phyloP scores from a whole-genome alignment of 1,140 invertebrate genomes.

The Mesaphorura yosii region DNA sequence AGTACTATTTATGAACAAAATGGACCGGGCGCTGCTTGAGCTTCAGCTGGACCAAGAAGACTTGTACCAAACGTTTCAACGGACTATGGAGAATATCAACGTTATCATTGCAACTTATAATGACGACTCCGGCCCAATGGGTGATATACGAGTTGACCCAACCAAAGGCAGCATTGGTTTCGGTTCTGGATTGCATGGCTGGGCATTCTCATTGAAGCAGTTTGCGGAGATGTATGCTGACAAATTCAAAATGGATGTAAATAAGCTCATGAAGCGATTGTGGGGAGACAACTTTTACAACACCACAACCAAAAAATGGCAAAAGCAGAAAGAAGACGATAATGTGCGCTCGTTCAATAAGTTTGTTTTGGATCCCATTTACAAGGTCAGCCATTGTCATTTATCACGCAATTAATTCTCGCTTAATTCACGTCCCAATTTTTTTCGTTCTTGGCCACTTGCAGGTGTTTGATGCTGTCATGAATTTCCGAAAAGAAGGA shows the following conservation, averaged over 20 bases:
- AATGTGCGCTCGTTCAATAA: slow-evolving; percentile 96
- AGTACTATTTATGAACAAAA: slow-evolving; percentile 99
- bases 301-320: slow-evolving; percentile 93
- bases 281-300: slow-evolving; percentile 99
- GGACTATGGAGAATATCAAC: slow-evolving; percentile 99
- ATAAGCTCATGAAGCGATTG: slow-evolving; percentile 88
- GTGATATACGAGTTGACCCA: slow-evolving; percentile 93
- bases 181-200: slow-evolving; percentile 96
- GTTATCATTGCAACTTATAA: slow-evolving; percentile 99
- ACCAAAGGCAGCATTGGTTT: slow-evolving; percentile 98
- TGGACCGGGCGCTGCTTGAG: slow-evolving; percentile 94
- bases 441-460: too few species aligned
- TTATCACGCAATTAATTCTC: too few species aligned
- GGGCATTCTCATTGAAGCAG: slow-evolving; percentile 99
- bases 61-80: slow-evolving; percentile 95
- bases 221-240: slow-evolving; percentile 98
- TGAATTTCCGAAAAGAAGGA: slow-evolving; percentile 97
- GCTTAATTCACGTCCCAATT: too few species aligned
- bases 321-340: slow-evolving; percentile 72
- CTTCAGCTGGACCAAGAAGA: slow-evolving; percentile 91
- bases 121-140: slow-evolving; percentile 95
- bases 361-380: slow-evolving; percentile 97
- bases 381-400: slow-evolving; percentile 80
- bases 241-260: slow-evolving; percentile 95
- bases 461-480: slow-evolving; percentile 86